Conservation (phyloP, 1,140 invertebrate species). For the Mamestra configurata region DNA sequence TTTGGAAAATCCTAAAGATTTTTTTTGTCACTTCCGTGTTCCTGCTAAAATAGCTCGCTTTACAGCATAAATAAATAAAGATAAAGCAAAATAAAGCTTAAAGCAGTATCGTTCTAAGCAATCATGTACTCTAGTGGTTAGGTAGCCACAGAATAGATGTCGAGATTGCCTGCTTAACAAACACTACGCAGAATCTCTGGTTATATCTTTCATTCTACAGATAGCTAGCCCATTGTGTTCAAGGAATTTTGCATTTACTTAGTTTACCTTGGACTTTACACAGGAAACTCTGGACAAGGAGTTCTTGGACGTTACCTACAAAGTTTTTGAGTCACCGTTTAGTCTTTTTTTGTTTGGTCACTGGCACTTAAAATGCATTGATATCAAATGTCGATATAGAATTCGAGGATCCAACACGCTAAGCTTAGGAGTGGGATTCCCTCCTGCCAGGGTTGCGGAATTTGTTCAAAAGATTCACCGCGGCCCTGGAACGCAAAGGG, state of each 20-base stretch:
- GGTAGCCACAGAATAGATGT: conserved; percentile 25
- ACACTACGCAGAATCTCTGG: conserved; percentile 24
- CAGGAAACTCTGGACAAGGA: background rate
- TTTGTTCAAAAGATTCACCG: too few relatives aligned
- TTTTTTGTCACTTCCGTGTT: background rate
- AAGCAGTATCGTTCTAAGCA: conserved; percentile 31
- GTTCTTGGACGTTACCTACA: background rate
- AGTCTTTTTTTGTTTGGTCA: too few relatives aligned
- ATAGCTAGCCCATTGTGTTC: conserved; percentile 22
- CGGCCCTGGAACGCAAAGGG: too few relatives aligned
- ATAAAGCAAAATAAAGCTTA: conserved; percentile 16
- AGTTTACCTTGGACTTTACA: conserved; percentile 8
- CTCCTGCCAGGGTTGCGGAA: too few relatives aligned
- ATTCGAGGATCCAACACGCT: too few relatives aligned
- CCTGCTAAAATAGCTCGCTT: background rate
- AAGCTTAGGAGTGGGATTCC: too few relatives aligned
- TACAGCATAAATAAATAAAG: conserved; percentile 14
- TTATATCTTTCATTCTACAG: conserved; percentile 30
- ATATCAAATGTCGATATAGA: too few relatives aligned
- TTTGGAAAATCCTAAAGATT: too few relatives aligned
- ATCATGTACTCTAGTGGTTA: conserved; percentile 24
- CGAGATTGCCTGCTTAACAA: conserved; percentile 26
- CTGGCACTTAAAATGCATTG: too few relatives aligned
- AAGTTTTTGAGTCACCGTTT: background rate
- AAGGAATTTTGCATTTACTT: conserved; percentile 28